A percentile compares a stretch with the other conserved stretches of the same genome.
Evolutionary conservation across 2,888 invertebrate species (phyloP).

Genomic region (Apantesis nais): DNA sequence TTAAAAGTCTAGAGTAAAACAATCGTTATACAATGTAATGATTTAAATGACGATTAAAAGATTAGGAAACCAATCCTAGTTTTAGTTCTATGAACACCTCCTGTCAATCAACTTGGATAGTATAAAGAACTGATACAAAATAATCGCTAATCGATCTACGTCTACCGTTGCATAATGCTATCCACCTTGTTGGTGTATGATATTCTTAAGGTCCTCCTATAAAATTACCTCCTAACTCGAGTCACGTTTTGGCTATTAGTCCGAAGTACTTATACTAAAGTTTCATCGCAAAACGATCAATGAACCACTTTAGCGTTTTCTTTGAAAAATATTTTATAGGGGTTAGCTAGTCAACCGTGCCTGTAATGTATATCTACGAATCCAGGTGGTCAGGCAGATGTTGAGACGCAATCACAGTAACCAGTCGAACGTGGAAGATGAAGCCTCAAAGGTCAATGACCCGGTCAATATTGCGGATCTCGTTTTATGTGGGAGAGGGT

Average conservation of each 20-base stretch:
- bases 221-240: slow-evolving; percentile 74
- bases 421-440: slow-evolving; percentile 55
- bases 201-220: slow-evolving; percentile 73
- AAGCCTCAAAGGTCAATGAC: slow-evolving; percentile 48
- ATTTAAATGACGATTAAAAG: background rate
- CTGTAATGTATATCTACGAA: slow-evolving; percentile 21
- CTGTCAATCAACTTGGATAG: background rate
- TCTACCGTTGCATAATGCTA: slow-evolving; percentile 49
- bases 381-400: slow-evolving; percentile 45
- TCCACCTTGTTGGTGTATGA: slow-evolving; percentile 77
- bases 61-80: too few species aligned
- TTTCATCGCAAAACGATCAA: slow-evolving; percentile 80
- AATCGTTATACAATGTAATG: background rate
- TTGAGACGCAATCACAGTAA: slow-evolving; percentile 57
- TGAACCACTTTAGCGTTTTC: slow-evolving; percentile 66
- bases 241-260: slow-evolving; percentile 82
- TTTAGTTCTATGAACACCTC: background rate
- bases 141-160: background rate
- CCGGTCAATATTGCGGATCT: slow-evolving; percentile 40
- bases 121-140: background rate
- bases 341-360: slow-evolving; percentile 43
- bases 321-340: slow-evolving; percentile 73
- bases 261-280: slow-evolving; percentile 78
- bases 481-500: slow-evolving; percentile 34
- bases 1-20: too few species aligned